Base-by-base conservation (phyloP, 2,797 vertebrate genomes). In the Vireo griseus region DNA sequence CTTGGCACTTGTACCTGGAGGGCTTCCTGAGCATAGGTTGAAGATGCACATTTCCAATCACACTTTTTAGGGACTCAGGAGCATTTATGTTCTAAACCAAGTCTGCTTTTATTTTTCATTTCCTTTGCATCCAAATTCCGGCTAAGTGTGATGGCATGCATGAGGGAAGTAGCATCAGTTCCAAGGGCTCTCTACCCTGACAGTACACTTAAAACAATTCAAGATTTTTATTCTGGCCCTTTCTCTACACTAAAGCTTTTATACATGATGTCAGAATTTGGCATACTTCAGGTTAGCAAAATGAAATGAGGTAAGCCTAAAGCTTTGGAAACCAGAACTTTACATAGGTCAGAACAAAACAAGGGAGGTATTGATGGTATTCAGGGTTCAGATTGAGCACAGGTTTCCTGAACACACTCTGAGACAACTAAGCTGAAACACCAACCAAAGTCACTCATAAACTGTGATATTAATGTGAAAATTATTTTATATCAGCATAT, bases 201-300 rank as follows among this genome's bases (percentile, higher is more conserved):
- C n/a, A 78, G 26, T 35, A 71, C 48, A 35, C 40, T 71, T 72
- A 24, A 17, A 11, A 61, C 74, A 81, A 94, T 74, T 83, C 57
- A 83, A 78, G 61, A 71, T 80, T 86, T 72, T 91, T n/a, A 57
- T 50, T 55, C 68, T 86, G 31, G 28, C 35, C 39, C 10, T 69
- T 94, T 67, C 42, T 73, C 68, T 76, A 11, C 39, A 25, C 45
- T 59, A 57, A 84, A 80, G 50, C 39, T 80, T 83, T 90, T 83
- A 54, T 12, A 65, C 7, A 54, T 94, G 54, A 95, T 68, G 68
- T 96, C 92, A 94, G 91, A 86, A 90, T 86, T 59, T 88, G 90
- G 87, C 93, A 91, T 21, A 26, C 31, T 35, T 79, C 50, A 89
- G 40, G 28, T 67, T 68, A 77, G 50, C 35, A 61, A 79, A 90